Evolutionary conservation across 53 echinoderm and acorn worm species (phyloP), one percentile per base, ranked within the genome.

Genomic region (Luidia sarsii): DNA sequence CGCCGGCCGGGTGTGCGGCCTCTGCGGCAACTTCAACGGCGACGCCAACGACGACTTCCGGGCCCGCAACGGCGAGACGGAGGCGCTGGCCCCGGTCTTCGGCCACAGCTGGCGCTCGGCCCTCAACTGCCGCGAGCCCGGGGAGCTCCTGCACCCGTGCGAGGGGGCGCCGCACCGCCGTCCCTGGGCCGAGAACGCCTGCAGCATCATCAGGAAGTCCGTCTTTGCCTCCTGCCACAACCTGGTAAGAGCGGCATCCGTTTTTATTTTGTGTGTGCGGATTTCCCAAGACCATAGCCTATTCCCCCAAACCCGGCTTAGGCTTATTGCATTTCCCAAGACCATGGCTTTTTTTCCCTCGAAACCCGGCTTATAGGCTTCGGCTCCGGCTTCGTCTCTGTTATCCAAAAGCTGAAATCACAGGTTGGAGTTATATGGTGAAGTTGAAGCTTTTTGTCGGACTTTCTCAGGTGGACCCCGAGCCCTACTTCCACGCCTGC

Each of bases 11-110:
- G 81, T 88, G 18, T 95, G 96, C 38, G 96, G 96, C 73, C 84
- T 95, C 39, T 95, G 96, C 55, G 96, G 93, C 27, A 80, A 90
- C 57, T 95, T 90, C 69, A 80, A 95, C 71, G 88, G 84, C 21
- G 86, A 88, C 43, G 85, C 72, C 13, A 85, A 70, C 16, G 81
- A 95, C 38, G 96, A 95, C 33, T 90, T 93, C 38, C 67, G 56
- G 10, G 80, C 88, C 35, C 71, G 87, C 3, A 71, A 81, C 35
- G 85, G 92, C 3, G 79, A 93, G 34, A 4, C 83, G 24, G 93
- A 90, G 64, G 79, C 79, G 7, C 71, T 68, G 27, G 48, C 66
- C 7, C 52, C 53, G 19, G 10, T 67, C 0, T 95, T 95, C 41
- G 96, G 88, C 0, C 82, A 90, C 20, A 88, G 93, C 36, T 95